Conservation (phyloP, 1,140 invertebrate species). For the Caerostris extrusa region DNA sequence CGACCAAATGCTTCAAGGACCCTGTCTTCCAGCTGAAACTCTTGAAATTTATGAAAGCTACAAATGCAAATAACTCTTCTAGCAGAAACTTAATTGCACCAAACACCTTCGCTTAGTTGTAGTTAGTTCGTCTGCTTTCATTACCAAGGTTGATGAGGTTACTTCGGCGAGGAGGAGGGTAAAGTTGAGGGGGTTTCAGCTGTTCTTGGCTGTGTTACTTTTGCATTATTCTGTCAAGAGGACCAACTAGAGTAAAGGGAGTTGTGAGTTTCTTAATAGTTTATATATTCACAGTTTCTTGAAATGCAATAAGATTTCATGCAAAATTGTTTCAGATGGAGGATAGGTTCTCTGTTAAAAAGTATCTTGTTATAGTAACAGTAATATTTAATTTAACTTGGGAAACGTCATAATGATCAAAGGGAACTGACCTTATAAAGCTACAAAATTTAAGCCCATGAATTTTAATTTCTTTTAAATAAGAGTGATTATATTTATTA, state of each 20-base stretch:
- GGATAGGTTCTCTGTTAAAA: background rate
- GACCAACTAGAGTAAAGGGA: background rate
- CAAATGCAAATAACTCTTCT: constrained; percentile 51
- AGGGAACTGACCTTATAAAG: background rate
- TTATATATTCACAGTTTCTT: constrained; percentile 14
- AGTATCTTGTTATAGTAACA: background rate
- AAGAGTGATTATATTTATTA: no score
- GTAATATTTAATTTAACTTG: background rate
- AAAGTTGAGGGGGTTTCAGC: background rate
- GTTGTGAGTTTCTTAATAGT: constrained; percentile 4
- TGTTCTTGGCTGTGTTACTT: constrained; percentile 48
- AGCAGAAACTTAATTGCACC: constrained; percentile 59
- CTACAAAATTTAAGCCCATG: no score
- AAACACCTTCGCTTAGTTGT: constrained; percentile 40
- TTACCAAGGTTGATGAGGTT: constrained; percentile 64
- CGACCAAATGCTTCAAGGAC: background rate
- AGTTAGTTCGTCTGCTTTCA: constrained; percentile 43
- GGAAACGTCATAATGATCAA: background rate
- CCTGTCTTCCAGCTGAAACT: background rate
- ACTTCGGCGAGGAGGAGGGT: background rate
- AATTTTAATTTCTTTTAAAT: no score
- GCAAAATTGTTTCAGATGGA: background rate
- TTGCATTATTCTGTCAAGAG: constrained; percentile 43
- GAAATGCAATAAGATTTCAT: background rate
- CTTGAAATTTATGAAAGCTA: constrained; percentile 51